These are phyloP conservation scores for Drosophila kikkawai DNA, from an alignment of 1,140 invertebrate species.

Conservation along the genomic window DNA sequence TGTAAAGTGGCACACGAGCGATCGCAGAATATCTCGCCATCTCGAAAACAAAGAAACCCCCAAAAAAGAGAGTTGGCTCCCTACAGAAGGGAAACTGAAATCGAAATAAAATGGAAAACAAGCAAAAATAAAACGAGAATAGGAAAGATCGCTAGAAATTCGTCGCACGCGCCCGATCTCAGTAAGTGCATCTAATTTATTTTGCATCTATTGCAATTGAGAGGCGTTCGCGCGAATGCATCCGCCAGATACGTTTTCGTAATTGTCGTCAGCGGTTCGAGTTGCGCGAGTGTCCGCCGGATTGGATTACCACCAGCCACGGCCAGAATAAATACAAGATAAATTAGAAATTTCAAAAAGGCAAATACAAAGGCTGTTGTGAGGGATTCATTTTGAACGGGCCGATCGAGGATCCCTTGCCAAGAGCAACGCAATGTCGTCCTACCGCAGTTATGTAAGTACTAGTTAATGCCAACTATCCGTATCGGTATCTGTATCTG, in stretches of 20 bases:
- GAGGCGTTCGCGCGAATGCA: conserved; percentile 47
- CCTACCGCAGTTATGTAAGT: conserved; percentile 85
- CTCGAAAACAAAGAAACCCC: conserved; percentile 16
- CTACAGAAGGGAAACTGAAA: conserved; percentile 1
- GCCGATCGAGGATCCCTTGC: conserved; percentile 28
- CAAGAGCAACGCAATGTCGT: conserved; percentile 78
- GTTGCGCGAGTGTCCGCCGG: conserved; percentile 36
- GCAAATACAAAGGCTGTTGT: conserved; percentile 1
- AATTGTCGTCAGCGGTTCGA: conserved; percentile 54
- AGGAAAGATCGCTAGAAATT: conserved; percentile 25
- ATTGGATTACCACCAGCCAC: conserved; percentile 62
- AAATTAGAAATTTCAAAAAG: conserved; percentile 11
- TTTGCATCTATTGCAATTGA: conserved; percentile 80
- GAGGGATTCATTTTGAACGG: conserved; percentile 39
- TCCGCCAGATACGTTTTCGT: conserved; percentile 62
- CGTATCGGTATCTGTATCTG: conserved; percentile 33
- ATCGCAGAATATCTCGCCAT: conserved; percentile 10
- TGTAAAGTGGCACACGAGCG: conserved; percentile 72
- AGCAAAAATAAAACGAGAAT: conserved; percentile 5
- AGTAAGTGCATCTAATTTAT: conserved; percentile 77
- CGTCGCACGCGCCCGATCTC: conserved; percentile 49
- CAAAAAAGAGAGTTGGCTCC: conserved; percentile 14
- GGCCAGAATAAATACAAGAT: conserved; percentile 28
- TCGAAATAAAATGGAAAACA: conserved; percentile 30
- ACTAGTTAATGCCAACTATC: conserved; percentile 61